Evolutionary conservation across 2,113 vertebrate species (phyloP), one percentile per base, ranked within the genome.

Genomic region (Pterocles orientalis): DNA sequence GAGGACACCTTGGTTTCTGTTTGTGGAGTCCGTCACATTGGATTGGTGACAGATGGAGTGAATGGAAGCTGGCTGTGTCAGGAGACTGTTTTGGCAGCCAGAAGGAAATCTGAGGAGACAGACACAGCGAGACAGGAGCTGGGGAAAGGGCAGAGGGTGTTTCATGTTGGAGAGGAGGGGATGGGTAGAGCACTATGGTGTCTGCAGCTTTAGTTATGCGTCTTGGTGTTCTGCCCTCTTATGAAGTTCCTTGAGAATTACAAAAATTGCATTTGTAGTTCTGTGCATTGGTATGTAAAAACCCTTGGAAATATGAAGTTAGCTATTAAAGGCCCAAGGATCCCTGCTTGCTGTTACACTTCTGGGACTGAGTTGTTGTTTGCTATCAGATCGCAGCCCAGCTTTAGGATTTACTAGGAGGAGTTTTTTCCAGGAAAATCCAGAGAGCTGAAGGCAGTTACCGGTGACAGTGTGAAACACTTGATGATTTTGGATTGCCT

Each of bases 21-120:
- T 95, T 9, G 9, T 71, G 86, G 86, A 61, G 26, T 85, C 90
- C 36, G 12, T 97, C 95, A 83, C 36, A 7, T 70, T 94, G 54
- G n/a, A 62, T 45, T 88, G 72, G 78, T 94, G 96, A 92, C 97
- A 97, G 97, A 95, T 95, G 96, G 94, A 96, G 90, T 82, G 82
- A 95, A 73, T 82, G 72, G 90, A 92, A 90, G 77, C 31, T 34
- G 89, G 41, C 62, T 51, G 89, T 97, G 95, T 92, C 91, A 91
- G 95, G 90, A 97, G 85, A 66, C 91, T 93, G 85, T 90, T 92
- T 58, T 50, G 65, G 88, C 93, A 66, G 86, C 89, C 86, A 79
- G 92, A 88, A 65, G 12, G 56, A 71, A 57, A 84, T 31, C 53
- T 64, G 83, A 79, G 29, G 39, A 75, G 68, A 41, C 29, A 53